Conservation (phyloP, 2,888 invertebrate genomes). For the Drepana falcataria region DNA sequence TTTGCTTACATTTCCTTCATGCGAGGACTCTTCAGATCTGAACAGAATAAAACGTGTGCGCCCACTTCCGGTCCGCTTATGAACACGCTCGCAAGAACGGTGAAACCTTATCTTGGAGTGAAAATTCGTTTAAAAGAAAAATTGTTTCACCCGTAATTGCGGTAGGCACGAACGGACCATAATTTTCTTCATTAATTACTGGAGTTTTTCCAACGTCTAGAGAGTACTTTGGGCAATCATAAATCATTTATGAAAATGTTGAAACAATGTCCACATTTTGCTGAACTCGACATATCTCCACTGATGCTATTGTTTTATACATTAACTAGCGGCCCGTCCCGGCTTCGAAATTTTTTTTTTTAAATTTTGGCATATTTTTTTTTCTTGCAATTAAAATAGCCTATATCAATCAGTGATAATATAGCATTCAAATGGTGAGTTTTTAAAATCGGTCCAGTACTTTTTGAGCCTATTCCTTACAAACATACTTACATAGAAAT, state of each 20-base stretch:
- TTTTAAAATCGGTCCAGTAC: too few species aligned
- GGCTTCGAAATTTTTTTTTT: too few species aligned
- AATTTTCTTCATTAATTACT: slow-evolving; percentile 4
- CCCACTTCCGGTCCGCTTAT: slow-evolving; percentile 11
- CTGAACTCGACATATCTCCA: background rate
- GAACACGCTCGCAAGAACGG: slow-evolving; percentile 7
- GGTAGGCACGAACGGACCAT: slow-evolving; percentile 16
- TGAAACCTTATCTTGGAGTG: slow-evolving; percentile 10
- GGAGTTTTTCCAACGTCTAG: slow-evolving; percentile 1
- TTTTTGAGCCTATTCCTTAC: too few species aligned
- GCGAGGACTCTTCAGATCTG: too few species aligned
- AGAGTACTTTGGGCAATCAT: background rate
- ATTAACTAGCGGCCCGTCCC: too few species aligned
- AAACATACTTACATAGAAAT: too few species aligned
- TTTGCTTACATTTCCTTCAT: too few species aligned
- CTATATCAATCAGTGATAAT: too few species aligned
- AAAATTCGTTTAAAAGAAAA: slow-evolving; percentile 26
- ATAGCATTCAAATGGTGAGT: too few species aligned
- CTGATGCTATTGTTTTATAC: too few species aligned
- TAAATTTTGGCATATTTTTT: too few species aligned
- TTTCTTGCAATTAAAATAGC: too few species aligned
- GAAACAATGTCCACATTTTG: background rate
- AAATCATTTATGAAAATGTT: background rate
- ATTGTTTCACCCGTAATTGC: slow-evolving; percentile 21
- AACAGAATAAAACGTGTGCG: slow-evolving; percentile 1